Evolutionary conservation across 1,140 invertebrate genomes (phyloP).

Genomic region (Drosophila parabipectinata): DNA sequence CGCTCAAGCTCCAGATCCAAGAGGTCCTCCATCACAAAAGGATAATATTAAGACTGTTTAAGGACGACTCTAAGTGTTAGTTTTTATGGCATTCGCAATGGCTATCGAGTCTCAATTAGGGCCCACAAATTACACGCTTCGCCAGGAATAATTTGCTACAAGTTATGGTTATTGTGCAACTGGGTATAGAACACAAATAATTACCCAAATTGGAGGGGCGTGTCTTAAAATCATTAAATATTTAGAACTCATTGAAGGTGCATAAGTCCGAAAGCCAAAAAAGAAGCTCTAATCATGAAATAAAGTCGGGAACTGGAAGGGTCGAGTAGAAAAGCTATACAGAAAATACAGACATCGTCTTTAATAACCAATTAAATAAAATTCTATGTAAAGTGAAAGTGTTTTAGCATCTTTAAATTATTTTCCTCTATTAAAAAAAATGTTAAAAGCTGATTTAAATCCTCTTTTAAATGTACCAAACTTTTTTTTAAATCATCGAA

Average conservation of each 20-base stretch:
- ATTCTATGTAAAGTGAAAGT: too few relatives aligned
- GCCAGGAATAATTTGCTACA: conserved; percentile 49
- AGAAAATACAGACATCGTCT: background rate
- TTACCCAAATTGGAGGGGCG: conserved; percentile 51
- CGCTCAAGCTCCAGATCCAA: conserved; percentile 54
- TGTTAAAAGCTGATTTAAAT: too few relatives aligned
- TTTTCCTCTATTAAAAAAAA: too few relatives aligned
- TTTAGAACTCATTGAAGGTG: conserved; percentile 32
- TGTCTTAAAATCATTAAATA: conserved; percentile 59
- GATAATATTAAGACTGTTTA: conserved; percentile 33
- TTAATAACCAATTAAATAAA: background rate
- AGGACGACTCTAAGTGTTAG: background rate
- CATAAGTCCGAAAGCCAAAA: conserved; percentile 2
- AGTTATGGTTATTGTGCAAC: conserved; percentile 59
- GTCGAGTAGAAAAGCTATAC: background rate
- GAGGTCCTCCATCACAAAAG: conserved; percentile 49
- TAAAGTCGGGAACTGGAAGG: conserved; percentile 5
- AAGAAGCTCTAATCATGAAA: conserved; percentile 7
- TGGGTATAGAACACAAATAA: conserved; percentile 44
- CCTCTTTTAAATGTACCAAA: too few relatives aligned
- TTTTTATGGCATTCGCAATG: conserved; percentile 55
- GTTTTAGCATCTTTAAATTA: too few relatives aligned
- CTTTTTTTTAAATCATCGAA: too few relatives aligned
- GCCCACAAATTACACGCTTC: conserved; percentile 64
- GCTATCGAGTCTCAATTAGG: conserved; percentile 48